These are phyloP conservation scores for Hycleus cichorii DNA, from an alignment of 1,140 invertebrate genomes.

Conservation along the genomic window DNA sequence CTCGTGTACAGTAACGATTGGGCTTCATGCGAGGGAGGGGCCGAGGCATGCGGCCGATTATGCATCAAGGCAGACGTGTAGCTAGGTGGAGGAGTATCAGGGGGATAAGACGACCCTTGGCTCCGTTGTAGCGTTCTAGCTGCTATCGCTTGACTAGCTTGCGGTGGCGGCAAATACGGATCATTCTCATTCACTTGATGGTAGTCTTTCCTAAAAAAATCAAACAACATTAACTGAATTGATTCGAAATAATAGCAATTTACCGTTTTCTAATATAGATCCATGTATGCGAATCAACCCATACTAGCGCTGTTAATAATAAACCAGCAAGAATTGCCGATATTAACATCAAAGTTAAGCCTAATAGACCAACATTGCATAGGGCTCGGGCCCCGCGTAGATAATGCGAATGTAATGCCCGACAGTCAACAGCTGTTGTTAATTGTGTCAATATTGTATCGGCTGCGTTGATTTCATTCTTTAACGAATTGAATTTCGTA, in stretches of 20 bases:
- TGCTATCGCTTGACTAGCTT: slow-evolving; percentile 55
- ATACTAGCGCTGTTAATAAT: slow-evolving; percentile 83
- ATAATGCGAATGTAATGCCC: slow-evolving; percentile 71
- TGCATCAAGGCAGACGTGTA: slow-evolving; percentile 39
- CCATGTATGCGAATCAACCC: slow-evolving; percentile 93
- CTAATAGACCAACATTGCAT: slow-evolving; percentile 73
- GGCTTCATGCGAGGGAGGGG: slow-evolving; percentile 32
- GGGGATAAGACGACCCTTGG: slow-evolving; percentile 41
- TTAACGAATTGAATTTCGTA: slow-evolving; percentile 61
- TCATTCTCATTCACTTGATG: slow-evolving; percentile 67
- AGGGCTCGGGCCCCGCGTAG: slow-evolving; percentile 64
- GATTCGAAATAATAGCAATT: background rate
- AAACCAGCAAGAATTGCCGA: slow-evolving; percentile 78
- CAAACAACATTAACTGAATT: slow-evolving; percentile 5
- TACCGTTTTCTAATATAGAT: slow-evolving; percentile 90
- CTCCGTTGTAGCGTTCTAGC: slow-evolving; percentile 50
- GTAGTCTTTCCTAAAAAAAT: slow-evolving; percentile 59
- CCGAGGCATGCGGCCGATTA: slow-evolving; percentile 30
- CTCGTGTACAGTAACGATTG: slow-evolving; percentile 27
- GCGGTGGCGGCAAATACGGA: slow-evolving; percentile 52
- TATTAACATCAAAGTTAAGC: slow-evolving; percentile 74
- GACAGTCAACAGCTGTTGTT: slow-evolving; percentile 70
- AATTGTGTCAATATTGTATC: slow-evolving; percentile 52
- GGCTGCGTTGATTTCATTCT: slow-evolving; percentile 61
- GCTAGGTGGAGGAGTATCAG: slow-evolving; percentile 41